Percentiles rank a stretch among this genome's conserved stretches.
phyloP scores from a whole-genome alignment of 53 echinoderm and acorn worm species.

The Paracentrotus lividus region DNA sequence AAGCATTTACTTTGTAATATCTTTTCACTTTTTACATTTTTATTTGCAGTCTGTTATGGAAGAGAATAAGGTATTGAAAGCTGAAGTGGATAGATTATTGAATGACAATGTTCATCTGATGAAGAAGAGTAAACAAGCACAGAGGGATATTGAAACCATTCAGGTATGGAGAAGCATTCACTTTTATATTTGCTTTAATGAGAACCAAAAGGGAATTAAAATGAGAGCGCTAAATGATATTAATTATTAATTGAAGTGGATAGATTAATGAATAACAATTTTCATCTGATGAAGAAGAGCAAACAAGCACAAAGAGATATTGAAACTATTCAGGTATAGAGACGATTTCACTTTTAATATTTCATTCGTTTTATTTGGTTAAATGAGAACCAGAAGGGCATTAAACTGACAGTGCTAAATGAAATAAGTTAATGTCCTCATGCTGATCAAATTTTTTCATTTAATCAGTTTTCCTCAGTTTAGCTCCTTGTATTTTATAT shows the following conservation, averaged over 20 bases:
- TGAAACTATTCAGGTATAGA: conserved; percentile 84
- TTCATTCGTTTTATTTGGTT: too few species aligned
- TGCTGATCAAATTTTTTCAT: too few species aligned
- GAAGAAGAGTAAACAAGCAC: conserved; percentile 80
- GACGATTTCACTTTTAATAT: too few species aligned
- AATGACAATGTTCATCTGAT: conserved; percentile 83
- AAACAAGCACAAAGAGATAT: conserved; percentile 83
- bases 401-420: too few species aligned
- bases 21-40: background rate
- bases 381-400: too few species aligned
- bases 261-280: conserved; percentile 80
- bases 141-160: conserved; percentile 82
- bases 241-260: too few species aligned
- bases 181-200: too few species aligned
- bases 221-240: too few species aligned
- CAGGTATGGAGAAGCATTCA: conserved; percentile 78
- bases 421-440: too few species aligned
- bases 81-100: conserved; percentile 79
- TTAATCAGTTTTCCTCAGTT: too few species aligned
- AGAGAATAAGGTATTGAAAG: conserved; percentile 79
- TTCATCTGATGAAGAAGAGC: conserved; percentile 78
- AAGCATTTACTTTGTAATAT: background rate
- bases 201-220: too few species aligned
- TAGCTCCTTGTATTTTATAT: too few species aligned
- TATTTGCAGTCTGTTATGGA: conserved; percentile 80